These are phyloP conservation scores for Plectropomus leopardus DNA, from an alignment of 2,113 vertebrate species.

Conservation along the genomic window DNA sequence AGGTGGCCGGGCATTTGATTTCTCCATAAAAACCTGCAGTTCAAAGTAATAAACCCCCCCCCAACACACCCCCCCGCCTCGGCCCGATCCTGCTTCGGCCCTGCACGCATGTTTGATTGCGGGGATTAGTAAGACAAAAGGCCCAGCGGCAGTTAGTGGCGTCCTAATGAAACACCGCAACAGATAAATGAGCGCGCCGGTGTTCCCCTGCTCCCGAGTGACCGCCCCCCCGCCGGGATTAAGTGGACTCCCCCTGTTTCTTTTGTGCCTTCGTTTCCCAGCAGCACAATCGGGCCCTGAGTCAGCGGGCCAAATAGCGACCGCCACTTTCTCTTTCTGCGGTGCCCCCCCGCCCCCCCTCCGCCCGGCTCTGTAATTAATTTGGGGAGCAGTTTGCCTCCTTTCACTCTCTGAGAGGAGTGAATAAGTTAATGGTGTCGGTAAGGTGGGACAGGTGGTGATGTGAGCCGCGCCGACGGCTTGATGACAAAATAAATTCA, in stretches of 20 bases:
- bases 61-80: no score
- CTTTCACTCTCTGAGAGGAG: slow-evolving; percentile 34
- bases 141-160: slow-evolving; percentile 61
- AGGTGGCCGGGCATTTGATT: slow-evolving; percentile 63
- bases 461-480: not conserved
- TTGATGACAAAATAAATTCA: slow-evolving; percentile 23
- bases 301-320: slow-evolving; percentile 48
- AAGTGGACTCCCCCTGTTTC: slow-evolving; percentile 83
- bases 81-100: not conserved
- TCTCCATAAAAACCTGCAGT: slow-evolving; percentile 53
- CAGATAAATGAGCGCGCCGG: slow-evolving; percentile 62
- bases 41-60: slow-evolving; percentile 37
- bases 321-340: slow-evolving; percentile 36
- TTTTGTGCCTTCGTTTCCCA: slow-evolving; percentile 80
- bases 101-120: slow-evolving; percentile 71
- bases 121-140: slow-evolving; percentile 77
- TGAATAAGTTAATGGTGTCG: slow-evolving; percentile 42
- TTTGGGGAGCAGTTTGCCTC: slow-evolving; percentile 44
- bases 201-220: slow-evolving; percentile 66
- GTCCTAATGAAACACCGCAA: slow-evolving; percentile 77
- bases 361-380: slow-evolving; percentile 33
- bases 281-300: slow-evolving; percentile 63
- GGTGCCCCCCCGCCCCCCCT: not conserved
- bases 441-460: slow-evolving; percentile 51
- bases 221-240: slow-evolving; percentile 72